A percentile compares a stretch with the other conserved stretches of the same genome.
These are phyloP conservation scores for Sussaba pulchella DNA, from an alignment of 2,888 invertebrate genomes.

Conservation along the genomic window DNA sequence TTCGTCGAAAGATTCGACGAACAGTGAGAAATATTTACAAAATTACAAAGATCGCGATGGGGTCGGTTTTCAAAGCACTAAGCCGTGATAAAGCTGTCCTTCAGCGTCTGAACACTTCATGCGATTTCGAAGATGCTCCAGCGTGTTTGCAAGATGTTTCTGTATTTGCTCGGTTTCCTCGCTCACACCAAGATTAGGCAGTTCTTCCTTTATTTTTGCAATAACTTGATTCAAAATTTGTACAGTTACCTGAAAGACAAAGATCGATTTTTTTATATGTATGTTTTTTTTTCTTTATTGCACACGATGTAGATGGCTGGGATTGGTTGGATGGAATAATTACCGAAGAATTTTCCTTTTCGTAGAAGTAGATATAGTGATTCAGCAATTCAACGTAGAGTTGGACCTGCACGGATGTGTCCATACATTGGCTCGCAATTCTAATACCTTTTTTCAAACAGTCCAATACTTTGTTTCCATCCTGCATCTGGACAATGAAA, in stretches of 20 bases:
- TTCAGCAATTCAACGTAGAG: constrained; percentile 97
- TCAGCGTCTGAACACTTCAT: constrained; percentile 89
- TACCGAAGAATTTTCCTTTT: constrained; percentile 92
- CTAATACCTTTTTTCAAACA: constrained; percentile 98
- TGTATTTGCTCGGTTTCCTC: constrained; percentile 99
- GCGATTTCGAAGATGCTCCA: constrained; percentile 92
- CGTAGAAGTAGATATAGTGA: constrained; percentile 96
- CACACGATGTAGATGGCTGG: background rate
- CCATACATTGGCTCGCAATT: constrained; percentile 99
- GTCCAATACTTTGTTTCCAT: constrained; percentile 96
- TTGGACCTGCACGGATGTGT: constrained; percentile 97
- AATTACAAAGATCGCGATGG: constrained; percentile 63
- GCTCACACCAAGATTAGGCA: constrained; percentile 96
- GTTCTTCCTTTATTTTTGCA: constrained; percentile 95
- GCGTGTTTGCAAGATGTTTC: constrained; percentile 96
- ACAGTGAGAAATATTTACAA: constrained; percentile 75
- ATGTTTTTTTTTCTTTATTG: background rate
- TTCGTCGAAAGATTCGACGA: constrained; percentile 5
- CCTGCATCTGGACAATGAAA: constrained; percentile 88
- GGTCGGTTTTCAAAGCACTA: constrained; percentile 84
- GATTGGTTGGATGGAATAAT: constrained; percentile 77
- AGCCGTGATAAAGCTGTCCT: constrained; percentile 88
- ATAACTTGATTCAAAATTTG: constrained; percentile 91
- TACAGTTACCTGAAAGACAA: constrained; percentile 87
- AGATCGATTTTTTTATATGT: background rate